Base-by-base conservation (phyloP, 2,113 vertebrate genomes). In the Nycticorax nycticorax region DNA sequence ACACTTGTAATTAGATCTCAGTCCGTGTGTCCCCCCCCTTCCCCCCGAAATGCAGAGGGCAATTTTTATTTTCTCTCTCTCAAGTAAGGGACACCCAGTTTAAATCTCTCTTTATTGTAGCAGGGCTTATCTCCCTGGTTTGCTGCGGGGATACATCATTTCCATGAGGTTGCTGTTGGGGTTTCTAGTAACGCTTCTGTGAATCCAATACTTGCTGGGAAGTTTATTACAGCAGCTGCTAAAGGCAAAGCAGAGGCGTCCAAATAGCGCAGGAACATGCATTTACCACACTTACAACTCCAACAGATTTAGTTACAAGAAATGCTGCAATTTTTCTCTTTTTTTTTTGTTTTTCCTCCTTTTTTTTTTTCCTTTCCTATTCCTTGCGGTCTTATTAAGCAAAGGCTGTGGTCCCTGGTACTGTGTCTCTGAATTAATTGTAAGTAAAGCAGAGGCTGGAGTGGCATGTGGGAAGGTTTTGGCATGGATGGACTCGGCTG, bases 1-100 rank as follows among this genome's bases (percentile, higher is more conserved):
- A 86, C 76, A 95, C 92, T 95, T 71, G 94, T 97, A 98, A 98
- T 98, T 96, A 98, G 96, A 97, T 92, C 96, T 81, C 55, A 9
- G 14, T 10, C 32, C n/a, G n/a, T n/a, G n/a, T n/a, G 12, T 14
- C 69, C 9, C n/a, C 33, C n/a, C 57, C 35, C 32, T 18, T 14
- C 55, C 45, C 33, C 27, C 35, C 3, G 11, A 94, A 93, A 79
- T 6, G 71, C 78, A 56, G 52, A 79, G 50, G 55, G 63, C 19
- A 45, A 10, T 81, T 86, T 96, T 95, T 85, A 68, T 96, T 96
- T 95, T 93, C 55, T 94, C 92, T 80, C 92, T 80, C 88, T 85
- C 79, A 3, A 10, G 84, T 15, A 24, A 32, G 84, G 71, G 91
- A 93, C 85, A 69, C 18, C 1, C 18, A 28, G 24, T 72, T 85